These are phyloP conservation scores for Stigmatopora argus DNA, from an alignment of 2,113 vertebrate genomes.

Conservation along the genomic window DNA sequence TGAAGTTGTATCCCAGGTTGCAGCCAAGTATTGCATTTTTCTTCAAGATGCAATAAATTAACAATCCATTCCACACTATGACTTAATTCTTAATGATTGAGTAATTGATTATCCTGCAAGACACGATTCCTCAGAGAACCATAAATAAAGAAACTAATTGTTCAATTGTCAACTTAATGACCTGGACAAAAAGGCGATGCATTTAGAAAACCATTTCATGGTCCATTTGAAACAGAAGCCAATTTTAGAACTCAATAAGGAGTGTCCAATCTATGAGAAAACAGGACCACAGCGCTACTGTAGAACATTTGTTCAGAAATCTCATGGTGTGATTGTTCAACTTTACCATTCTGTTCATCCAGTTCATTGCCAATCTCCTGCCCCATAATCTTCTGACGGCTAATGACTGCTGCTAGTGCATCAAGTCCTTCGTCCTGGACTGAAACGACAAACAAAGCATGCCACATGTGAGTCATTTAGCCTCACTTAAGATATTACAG, in stretches of 20 bases:
- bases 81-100: not conserved
- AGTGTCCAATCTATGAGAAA: not conserved
- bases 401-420: slow-evolving; percentile 85
- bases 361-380: slow-evolving; percentile 94
- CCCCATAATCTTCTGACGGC: slow-evolving; percentile 92
- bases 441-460: slow-evolving; percentile 52
- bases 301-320: slow-evolving; percentile 43
- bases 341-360: slow-evolving; percentile 93
- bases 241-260: slow-evolving; percentile 39
- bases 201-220: not conserved
- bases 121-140: not conserved
- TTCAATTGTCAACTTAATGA: slow-evolving; percentile 34
- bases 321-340: slow-evolving; percentile 7
- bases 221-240: slow-evolving; percentile 31
- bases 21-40: not conserved
- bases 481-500: slow-evolving; percentile 37
- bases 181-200: not conserved
- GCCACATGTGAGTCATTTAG: no score
- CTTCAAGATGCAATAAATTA: not conserved
- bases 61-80: not conserved
- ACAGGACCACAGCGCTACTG: slow-evolving; percentile 20
- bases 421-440: slow-evolving; percentile 94
- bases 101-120: not conserved
- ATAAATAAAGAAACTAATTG: slow-evolving; percentile 48
- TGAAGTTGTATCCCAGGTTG: not conserved